Conservation (phyloP, 2,113 vertebrate genomes). For the Motacilla tschutschensis region DNA sequence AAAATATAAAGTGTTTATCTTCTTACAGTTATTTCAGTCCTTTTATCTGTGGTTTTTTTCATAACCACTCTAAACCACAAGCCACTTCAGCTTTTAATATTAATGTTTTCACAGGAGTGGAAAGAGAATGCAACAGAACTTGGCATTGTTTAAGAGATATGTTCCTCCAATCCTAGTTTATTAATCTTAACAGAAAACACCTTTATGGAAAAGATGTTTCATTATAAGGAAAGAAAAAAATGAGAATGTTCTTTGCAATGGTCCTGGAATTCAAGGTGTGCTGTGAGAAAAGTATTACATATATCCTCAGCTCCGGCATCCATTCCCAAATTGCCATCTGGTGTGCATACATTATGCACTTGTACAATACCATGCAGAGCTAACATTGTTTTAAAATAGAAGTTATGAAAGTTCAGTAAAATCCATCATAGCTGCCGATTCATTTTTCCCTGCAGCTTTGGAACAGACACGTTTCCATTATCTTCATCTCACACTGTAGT, state of each 20-base stretch:
- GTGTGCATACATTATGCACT: background rate
- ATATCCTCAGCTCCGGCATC: background rate
- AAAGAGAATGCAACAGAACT: background rate
- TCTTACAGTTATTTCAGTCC: background rate
- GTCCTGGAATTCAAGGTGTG: background rate
- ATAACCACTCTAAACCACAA: background rate
- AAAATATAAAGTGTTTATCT: background rate
- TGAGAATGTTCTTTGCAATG: background rate
- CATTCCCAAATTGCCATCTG: conserved; percentile 6
- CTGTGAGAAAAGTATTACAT: background rate
- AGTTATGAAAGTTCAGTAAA: background rate
- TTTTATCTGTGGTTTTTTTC: background rate
- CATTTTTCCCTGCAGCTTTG: background rate
- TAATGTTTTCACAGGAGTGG: background rate
- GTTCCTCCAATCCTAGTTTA: background rate
- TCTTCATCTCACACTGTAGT: background rate
- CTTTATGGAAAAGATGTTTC: background rate
- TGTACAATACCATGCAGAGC: background rate
- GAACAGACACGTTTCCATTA: background rate
- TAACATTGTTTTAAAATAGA: conserved; percentile 8
- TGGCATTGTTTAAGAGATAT: background rate
- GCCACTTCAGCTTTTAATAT: background rate
- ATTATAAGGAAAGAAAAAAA: background rate
- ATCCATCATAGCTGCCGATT: background rate
- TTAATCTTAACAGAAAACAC: background rate